Base-by-base conservation (phyloP, 2,797 vertebrate species). In the Lophotriccus pileatus region DNA sequence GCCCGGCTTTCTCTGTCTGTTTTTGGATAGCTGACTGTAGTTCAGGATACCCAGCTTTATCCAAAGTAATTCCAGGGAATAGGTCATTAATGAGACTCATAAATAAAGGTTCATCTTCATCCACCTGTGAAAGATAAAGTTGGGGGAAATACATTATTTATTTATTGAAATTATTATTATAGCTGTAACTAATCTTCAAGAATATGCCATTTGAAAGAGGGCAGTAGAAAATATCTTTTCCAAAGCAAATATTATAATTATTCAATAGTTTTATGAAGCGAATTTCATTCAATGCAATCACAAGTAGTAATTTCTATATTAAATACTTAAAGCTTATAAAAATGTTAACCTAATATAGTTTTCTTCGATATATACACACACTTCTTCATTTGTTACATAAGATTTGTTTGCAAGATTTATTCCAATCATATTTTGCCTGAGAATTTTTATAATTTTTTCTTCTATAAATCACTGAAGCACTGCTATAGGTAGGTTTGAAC, bases 41-140 rank as follows among this genome's bases (percentile, higher is more conserved):
- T 36, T 99, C 98, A 37, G 98, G 98, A 96, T 99, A 98, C 8
- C 97, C 98, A 21, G 98, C 98, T 96, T 98, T 98, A 97, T 97
- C 96, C 89, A 98, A 91, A 64, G 91, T 98, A 97, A 97, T 97
- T 91, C 97, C 97, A 74, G 98, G 97, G 66, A 98, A 98, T 6
- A 98, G 89, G 90, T 98, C 98, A 87, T 98, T 98, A 93, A 98
- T 98, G 90, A 98, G 96, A 94, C 98, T 98, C 97, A 98, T 98
- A 96, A 98, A 98, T 47, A 98, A 96, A 89, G 98, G 98, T 88
- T 98, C 98, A 80, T 98, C 98, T 91, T 98, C 98, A 96, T 98
- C 98, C 69, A 98, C 97, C 98, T 98, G 88, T 89, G 87, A 89
- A 77, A 43, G 21, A 93, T 47, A 87, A 86, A 92, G 34, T 34